Evolutionary conservation across 2,888 invertebrate species (phyloP), one percentile per base, ranked within the genome.

Genomic region (Adela reaumurella): DNA sequence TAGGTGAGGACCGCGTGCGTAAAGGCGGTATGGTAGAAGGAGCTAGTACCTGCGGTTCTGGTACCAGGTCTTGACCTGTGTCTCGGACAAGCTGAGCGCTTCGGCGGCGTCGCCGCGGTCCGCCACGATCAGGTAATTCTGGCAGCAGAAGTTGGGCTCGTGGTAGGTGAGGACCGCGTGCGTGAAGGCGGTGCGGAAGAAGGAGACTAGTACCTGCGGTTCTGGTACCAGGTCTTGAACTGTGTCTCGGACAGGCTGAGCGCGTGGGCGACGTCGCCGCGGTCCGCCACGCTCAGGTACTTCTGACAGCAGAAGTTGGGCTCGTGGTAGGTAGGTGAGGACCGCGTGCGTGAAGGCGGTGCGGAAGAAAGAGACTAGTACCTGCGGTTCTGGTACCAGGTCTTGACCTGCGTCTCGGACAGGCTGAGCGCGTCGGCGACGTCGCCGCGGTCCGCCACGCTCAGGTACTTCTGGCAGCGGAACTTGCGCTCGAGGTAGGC

Each of bases 1-100:
- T n/a, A 24, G 10, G 24, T 6, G 6, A 24, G 24, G 5, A 24
- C n/a, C n/a, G n/a, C n/a, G n/a, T n/a, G n/a, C n/a, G 24, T 6
- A 10, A 24, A 24, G 24, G 10, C 24, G 10, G 24, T 24, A 10
- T 10, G 24, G 14, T 14, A 46, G 47, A 44, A 18, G 43, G 50
- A 69, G n/a, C n/a, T n/a, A n/a, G 70, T 58, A 92, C 92, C 92
- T 84, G 68, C 92, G 81, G 62, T 93, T 93, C 70, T 93, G 92
- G 60, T 92, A 96, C 95, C 96, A 96, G 1, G 96, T 96, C 74
- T 96, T 96, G 47, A 96, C 94, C 65, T 96, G 96, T 0, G 95
- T 96, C 73, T 96, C 96, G 29, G 93, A 91, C 19, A 96, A 80
- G 60, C 89, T 92, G 19, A 96, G 81, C 0, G 92, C 88, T 61